Base-by-base conservation (phyloP, 2,797 vertebrate species). In the Rhodeus uyekii region DNA sequence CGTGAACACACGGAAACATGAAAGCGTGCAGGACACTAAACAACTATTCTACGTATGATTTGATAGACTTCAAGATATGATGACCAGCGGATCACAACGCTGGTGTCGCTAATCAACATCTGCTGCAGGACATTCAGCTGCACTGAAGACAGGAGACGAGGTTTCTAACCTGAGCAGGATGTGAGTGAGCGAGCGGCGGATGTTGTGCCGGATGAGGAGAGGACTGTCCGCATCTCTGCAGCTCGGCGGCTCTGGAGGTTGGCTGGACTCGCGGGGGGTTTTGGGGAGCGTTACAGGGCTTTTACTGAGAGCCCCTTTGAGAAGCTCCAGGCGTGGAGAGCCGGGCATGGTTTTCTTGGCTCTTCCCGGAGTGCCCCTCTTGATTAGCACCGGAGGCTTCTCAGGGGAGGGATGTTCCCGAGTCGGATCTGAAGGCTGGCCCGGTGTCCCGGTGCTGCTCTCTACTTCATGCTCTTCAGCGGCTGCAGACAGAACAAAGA, bases 151-250 rank as follows among this genome's bases (percentile, higher is more conserved):
- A 32, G 12, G 2, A n/a, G n/a, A n/a, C n/a, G n/a, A n/a, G n/a
- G 4, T 8, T 27, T 88, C 96, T 93, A 90, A 99, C 98, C 96
- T 98, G 91, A 93, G 94, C 60, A 99, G 90, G 89, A 97, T 97
- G 88, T 96, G 94, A 83, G 94, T 95, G 65, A 99, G 93, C 3
- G 96, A 97, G 24, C 96, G 95, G 61, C 98, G 95, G 88, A 99
- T 97, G 85, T 97, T 98, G 86, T 99, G 97, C 44, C 98, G 95
- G 84, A 99, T 95, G 89, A 97, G 94, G 39, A 86, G 81, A 4
- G 94, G 88, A 78, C 82, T 90, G 19, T 90, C 94, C 24, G 92
- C 88, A 0, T 95, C 89, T 38, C 90, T 85, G 16, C 27, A 1
- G 42, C 9, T 12, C 16, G 9, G 8, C 36, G 91, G 84, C 84